A percentile compares a stretch with the other conserved stretches of the same genome.
Evolutionary conservation across 2,888 invertebrate species (phyloP).

Genomic region (Chalcosyrphus nemorum): DNA sequence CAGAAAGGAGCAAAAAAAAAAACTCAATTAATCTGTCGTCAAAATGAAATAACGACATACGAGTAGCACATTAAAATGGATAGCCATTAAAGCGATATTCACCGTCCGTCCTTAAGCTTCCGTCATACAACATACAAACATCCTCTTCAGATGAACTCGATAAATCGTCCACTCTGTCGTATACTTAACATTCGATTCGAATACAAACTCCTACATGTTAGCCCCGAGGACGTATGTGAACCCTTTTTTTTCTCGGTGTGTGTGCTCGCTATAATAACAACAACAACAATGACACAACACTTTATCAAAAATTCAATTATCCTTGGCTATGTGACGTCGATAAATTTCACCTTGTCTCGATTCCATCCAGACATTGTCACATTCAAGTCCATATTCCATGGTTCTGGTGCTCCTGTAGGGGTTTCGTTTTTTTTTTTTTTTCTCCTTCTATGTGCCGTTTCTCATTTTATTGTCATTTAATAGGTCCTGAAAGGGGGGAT

Average conservation of each 20-base stretch:
- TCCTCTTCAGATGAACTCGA: constrained; percentile 33
- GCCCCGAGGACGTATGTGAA: constrained; percentile 24
- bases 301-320: constrained; percentile 72
- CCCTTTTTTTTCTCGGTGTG: too few relatives aligned
- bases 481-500: constrained; percentile 53
- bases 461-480: constrained; percentile 62
- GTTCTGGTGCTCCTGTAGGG: not conserved
- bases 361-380: constrained; percentile 56
- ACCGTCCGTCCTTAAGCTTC: constrained; percentile 10
- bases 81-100: constrained; percentile 26
- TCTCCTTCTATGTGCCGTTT: not conserved
- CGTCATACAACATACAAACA: constrained; percentile 16
- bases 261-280: constrained; percentile 13
- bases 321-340: constrained; percentile 66
- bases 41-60: constrained; percentile 6
- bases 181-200: constrained; percentile 58
- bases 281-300: constrained; percentile 46
- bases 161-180: constrained; percentile 65
- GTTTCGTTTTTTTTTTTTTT: constrained; percentile 17
- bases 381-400: constrained; percentile 27
- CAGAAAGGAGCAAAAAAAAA: too few relatives aligned
- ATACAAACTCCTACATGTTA: constrained; percentile 37
- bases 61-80: constrained; percentile 8
- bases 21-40: constrained; percentile 21
- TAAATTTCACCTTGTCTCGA: constrained; percentile 68